A percentile compares a stretch with the other conserved stretches of the same genome.
These are phyloP conservation scores for Okamejei kenojei DNA, from an alignment of 2,797 vertebrate species.

Conservation along the genomic window DNA sequence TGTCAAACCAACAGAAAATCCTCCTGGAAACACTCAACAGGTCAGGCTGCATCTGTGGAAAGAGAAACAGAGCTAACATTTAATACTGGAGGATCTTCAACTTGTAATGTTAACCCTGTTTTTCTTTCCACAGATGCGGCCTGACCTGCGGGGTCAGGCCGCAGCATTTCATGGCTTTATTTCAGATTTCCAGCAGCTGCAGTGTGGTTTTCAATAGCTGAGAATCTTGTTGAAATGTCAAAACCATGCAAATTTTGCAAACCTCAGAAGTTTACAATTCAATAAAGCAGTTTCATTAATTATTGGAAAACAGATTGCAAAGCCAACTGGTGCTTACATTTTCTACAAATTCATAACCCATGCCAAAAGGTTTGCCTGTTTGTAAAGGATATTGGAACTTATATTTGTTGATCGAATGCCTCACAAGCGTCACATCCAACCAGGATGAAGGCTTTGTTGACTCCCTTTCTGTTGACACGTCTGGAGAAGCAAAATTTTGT, in stretches of 20 bases:
- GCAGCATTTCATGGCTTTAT: too few species aligned
- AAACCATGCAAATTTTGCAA: neutral
- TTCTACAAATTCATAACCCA: conserved; percentile 19
- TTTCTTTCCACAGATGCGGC: too few species aligned
- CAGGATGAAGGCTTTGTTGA: neutral
- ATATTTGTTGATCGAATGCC: neutral
- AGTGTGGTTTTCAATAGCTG: too few species aligned
- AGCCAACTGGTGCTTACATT: neutral
- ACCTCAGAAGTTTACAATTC: neutral
- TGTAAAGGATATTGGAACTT: neutral
- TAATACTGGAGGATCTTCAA: too few species aligned
- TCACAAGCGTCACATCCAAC: neutral
- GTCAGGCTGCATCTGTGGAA: too few species aligned
- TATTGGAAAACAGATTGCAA: neutral
- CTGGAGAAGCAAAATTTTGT: too few species aligned
- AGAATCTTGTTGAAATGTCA: neutral
- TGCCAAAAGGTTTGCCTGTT: neutral
- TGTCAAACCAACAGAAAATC: neutral
- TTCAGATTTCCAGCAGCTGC: too few species aligned
- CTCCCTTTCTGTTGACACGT: neutral
- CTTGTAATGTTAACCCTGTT: too few species aligned
- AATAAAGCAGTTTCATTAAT: neutral
- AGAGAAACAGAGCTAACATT: too few species aligned
- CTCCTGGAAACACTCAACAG: too few species aligned
- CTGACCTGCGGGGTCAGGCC: too few species aligned